Evolutionary conservation across 2,888 invertebrate species (phyloP), one percentile per base, ranked within the genome.

Genomic region (Pterostichus niger): DNA sequence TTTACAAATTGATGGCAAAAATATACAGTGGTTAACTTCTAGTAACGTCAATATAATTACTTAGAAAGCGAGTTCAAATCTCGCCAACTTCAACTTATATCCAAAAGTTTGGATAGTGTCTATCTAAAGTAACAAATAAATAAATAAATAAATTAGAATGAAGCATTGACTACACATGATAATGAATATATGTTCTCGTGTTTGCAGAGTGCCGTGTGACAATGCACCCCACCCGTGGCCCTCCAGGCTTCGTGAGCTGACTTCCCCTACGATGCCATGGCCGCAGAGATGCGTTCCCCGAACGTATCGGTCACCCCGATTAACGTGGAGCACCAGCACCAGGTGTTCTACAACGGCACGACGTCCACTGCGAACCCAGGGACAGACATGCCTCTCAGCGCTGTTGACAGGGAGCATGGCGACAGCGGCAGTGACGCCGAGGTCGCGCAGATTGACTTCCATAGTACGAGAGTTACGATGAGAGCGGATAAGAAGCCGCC

Each of bases 281-380:
- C 56, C 89, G 40, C 40, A 84, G 89, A 90, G 85, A 89, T 90
- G 89, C 88, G 90, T 86, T 89, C 90, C 76, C 89, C 89, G 83
- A 92, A 96, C 91, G 94, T 96, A 83, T 95, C 96, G 84, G 95
- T 96, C 88, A 96, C 96, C 86, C 95, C 95, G 86, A 96, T 96
- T 90, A 95, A 95, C 89, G 93, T 94, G 87, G 90, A 90, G 85
- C 87, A 88, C 24, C 86, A 35, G 13, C 87, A 88, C 24, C 86
- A 35, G 13, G 56, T 73, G 31, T 52, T 49, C 71, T 71, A 85
- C 87, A 88, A 56, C 87, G 88, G 84, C 88, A 87, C 77, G 88
- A 89, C 84, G 90, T 88, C 84, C 86, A 84, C 84, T 81, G 84
- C 88, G 76, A 92, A 11, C 6, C n/a, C 49, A 7, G 75, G 49